phyloP scores from a whole-genome alignment of 2,797 vertebrate genomes.

The Phoxinus dragarum region DNA sequence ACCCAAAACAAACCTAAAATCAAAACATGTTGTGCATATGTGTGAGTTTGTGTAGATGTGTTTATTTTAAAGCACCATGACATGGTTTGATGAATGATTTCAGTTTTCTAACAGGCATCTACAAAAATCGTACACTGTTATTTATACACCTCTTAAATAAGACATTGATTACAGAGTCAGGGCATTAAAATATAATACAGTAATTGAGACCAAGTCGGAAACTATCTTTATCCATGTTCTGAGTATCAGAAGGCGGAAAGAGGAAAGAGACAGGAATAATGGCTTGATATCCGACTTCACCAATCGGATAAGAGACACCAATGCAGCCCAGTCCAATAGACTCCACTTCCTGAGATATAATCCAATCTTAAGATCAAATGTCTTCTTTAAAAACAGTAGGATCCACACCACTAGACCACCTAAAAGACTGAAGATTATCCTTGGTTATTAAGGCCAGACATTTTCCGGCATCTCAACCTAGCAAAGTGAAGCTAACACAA shows the following conservation, averaged over 20 bases:
- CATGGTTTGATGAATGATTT: neutral
- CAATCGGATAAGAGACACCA: constrained; percentile 41
- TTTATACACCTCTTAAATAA: constrained; percentile 23
- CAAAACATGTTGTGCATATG: neutral
- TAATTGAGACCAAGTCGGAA: constrained; percentile 34
- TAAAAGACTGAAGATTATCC: constrained; percentile 28
- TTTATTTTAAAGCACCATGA: constrained; percentile 23
- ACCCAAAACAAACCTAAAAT: neutral
- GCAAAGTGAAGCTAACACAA: neutral
- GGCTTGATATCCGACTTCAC: constrained; percentile 44
- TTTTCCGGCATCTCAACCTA: neutral
- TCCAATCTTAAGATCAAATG: constrained; percentile 47
- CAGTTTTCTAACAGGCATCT: neutral
- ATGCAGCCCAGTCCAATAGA: constrained; percentile 18
- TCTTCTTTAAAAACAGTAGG: constrained; percentile 31
- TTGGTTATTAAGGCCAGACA: constrained; percentile 7
- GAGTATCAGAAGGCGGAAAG: constrained; percentile 38
- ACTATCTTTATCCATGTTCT: constrained; percentile 28
- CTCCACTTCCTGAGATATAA: constrained; percentile 45
- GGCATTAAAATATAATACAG: constrained; percentile 32
- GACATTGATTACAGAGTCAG: neutral
- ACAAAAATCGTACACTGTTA: neutral
- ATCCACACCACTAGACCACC: constrained; percentile 38
- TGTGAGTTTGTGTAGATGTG: neutral
- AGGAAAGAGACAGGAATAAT: constrained; percentile 35